A percentile compares a stretch with the other conserved stretches of the same genome.
These are phyloP conservation scores for Ditylenchus dipsaci DNA, from an alignment of 1,140 invertebrate species.

Conservation along the genomic window DNA sequence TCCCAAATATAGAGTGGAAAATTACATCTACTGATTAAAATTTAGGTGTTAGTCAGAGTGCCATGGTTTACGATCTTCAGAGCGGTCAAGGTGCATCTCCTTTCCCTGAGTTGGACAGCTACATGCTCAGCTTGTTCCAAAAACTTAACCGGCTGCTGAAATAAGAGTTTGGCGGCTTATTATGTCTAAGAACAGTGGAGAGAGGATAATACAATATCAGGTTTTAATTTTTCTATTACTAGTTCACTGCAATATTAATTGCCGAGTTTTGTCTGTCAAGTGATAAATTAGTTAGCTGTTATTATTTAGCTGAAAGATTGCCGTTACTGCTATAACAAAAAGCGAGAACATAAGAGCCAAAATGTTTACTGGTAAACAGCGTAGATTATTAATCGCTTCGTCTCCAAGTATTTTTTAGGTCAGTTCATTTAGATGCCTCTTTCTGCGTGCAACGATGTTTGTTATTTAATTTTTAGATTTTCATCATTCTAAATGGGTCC, in stretches of 20 bases:
- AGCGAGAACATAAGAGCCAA: conserved; percentile 3
- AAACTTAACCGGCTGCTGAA: background rate
- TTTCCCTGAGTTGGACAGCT: conserved; percentile 3
- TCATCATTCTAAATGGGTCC: too few species aligned
- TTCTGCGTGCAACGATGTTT: conserved; percentile 1
- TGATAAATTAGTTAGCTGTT: too few species aligned
- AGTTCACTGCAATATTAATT: too few species aligned
- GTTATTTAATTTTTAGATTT: too few species aligned
- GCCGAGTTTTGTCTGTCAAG: too few species aligned
- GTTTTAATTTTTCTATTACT: background rate
- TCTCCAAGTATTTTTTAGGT: background rate
- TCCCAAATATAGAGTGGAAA: too few species aligned
- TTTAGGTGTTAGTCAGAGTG: background rate
- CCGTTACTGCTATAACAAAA: conserved; percentile 7
- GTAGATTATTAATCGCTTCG: background rate
- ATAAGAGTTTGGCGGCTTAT: conserved; percentile 1
- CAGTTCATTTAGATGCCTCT: conserved; percentile 2
- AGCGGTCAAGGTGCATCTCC: background rate
- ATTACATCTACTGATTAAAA: too few species aligned
- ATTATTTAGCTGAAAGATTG: conserved; percentile 6
- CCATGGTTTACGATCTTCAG: conserved; percentile 1
- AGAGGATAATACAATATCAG: conserved; percentile 6
- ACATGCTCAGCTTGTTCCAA: conserved; percentile 2
- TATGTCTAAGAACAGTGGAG: background rate
- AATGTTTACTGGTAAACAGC: conserved; percentile 1